Percentiles rank a stretch among this genome's conserved stretches.
Conservation (phyloP, 2,797 vertebrate genomes). For the Tangara arthus region DNA sequence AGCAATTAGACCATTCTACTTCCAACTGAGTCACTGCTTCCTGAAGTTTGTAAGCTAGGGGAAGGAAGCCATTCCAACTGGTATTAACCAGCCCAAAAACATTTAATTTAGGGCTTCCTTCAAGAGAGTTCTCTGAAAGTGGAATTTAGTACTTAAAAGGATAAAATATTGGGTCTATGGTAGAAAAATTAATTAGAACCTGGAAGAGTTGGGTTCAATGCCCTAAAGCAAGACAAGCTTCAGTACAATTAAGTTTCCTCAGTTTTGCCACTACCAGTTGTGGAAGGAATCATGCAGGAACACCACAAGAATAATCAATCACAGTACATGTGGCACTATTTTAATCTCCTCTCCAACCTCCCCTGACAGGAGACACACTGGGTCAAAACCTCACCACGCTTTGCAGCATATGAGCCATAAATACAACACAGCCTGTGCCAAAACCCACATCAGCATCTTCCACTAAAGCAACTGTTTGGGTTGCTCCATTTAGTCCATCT, state of each 20-base stretch:
- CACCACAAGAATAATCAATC: background rate
- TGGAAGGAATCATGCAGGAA: background rate
- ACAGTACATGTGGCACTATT: rapidly evolving
- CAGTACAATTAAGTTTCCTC: background rate
- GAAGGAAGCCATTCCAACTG: background rate
- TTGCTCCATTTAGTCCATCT: background rate
- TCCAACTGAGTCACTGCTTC: background rate
- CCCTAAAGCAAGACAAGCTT: background rate
- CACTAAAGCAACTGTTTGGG: background rate
- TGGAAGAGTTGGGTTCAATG: background rate
- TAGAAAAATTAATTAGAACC: background rate
- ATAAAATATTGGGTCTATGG: background rate
- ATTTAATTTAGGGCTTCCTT: background rate
- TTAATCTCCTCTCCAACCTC: background rate
- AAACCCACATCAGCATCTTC: background rate
- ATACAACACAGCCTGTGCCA: background rate
- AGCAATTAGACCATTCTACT: background rate
- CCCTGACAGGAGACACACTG: background rate
- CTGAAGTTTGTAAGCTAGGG: background rate
- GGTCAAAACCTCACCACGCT: background rate
- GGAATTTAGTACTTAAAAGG: background rate
- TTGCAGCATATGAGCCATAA: rapidly evolving
- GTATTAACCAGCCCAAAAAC: background rate
- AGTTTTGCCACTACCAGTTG: background rate
- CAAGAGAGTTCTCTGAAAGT: background rate